Evolutionary conservation across 2,113 vertebrate genomes (phyloP).

Genomic region (Myanophis thanlyinensis): DNA sequence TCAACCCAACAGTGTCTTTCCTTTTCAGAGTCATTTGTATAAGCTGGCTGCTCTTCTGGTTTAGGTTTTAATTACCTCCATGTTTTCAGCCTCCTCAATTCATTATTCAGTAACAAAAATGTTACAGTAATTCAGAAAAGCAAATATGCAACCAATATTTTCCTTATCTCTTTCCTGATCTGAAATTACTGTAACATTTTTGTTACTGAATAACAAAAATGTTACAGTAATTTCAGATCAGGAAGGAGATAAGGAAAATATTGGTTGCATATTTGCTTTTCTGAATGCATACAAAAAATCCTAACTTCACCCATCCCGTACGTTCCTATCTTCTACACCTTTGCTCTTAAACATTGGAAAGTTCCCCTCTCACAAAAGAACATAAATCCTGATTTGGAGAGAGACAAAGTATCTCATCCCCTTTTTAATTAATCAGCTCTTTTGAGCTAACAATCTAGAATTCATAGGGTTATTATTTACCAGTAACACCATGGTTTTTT

Average conservation of each 20-base stretch:
- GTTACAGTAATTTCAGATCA: background rate
- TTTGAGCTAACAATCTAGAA: background rate
- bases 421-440: background rate
- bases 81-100: background rate
- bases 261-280: background rate
- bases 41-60: background rate
- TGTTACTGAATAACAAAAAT: background rate
- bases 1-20: background rate
- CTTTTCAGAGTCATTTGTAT: background rate
- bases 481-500: background rate
- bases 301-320: background rate
- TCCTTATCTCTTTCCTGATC: background rate
- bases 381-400: background rate
- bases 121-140: background rate
- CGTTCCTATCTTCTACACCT: background rate
- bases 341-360: background rate
- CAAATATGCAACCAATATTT: background rate
- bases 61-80: background rate
- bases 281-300: background rate
- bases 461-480: background rate
- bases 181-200: background rate
- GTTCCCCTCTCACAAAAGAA: background rate
- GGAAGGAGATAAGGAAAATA: background rate
- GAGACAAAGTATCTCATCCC: background rate
- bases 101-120: background rate